Percentiles rank a stretch among this genome's conserved stretches.
These are phyloP conservation scores for Dromococcyx pavoninus DNA, from an alignment of 2,797 vertebrate genomes.

Conservation along the genomic window DNA sequence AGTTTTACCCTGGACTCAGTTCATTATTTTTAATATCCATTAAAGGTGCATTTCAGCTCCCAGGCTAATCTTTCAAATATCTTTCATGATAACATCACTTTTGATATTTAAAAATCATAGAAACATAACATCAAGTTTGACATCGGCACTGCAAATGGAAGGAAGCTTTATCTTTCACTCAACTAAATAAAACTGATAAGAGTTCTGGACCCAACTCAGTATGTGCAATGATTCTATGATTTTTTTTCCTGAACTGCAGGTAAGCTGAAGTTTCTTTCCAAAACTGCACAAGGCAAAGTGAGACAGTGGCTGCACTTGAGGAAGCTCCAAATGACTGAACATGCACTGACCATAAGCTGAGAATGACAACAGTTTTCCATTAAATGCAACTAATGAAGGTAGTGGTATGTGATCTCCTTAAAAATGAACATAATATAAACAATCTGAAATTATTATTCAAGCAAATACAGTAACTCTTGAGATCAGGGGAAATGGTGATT, in stretches of 20 bases:
- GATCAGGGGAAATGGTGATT: neutral
- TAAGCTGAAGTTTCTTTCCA: neutral
- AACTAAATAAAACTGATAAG: neutral
- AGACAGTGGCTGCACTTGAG: neutral
- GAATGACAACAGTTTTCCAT: neutral
- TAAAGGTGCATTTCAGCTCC: neutral
- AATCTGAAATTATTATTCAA: neutral
- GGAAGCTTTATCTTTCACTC: neutral
- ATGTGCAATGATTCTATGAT: neutral
- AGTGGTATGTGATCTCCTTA: neutral
- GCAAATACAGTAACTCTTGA: neutral
- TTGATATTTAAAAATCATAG: neutral
- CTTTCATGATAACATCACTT: neutral
- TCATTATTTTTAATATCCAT: neutral
- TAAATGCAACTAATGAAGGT: neutral
- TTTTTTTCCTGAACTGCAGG: neutral
- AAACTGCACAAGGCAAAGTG: neutral
- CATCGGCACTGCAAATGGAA: neutral
- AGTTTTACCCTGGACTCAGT: neutral
- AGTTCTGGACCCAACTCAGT: neutral
- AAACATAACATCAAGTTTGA: neutral
- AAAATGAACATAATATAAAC: neutral
- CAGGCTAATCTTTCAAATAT: neutral
- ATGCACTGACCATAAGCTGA: neutral
- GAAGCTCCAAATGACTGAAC: neutral